Evolutionary conservation across 92 coral and sea anemone species (phyloP).

Genomic region (Porites rus): DNA sequence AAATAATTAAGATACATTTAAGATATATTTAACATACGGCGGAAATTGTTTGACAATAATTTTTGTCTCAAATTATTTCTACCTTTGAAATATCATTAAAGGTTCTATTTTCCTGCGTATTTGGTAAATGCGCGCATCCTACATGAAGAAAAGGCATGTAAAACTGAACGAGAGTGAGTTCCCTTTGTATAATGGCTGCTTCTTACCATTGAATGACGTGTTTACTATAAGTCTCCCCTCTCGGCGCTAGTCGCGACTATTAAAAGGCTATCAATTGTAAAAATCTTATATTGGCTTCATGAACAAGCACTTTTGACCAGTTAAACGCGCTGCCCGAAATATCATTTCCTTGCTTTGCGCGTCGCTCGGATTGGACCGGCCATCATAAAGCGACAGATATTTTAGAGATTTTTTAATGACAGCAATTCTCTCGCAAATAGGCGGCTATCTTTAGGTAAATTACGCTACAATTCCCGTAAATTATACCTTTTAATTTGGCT

Average conservation of each 20-base stretch:
- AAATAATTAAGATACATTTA: background rate
- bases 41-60: background rate
- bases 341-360: background rate
- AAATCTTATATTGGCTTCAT: background rate
- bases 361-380: background rate
- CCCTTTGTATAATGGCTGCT: background rate
- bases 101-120: too few species aligned
- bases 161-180: too few species aligned
- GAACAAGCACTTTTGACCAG: background rate
- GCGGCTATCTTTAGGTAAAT: too few species aligned
- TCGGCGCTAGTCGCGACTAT: constrained; percentile 20
- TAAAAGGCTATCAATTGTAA: constrained; percentile 23
- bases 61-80: background rate
- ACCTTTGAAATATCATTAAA: too few species aligned
- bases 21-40: background rate
- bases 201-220: background rate
- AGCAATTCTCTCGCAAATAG: too few species aligned
- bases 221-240: constrained; percentile 21
- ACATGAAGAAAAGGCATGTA: too few species aligned
- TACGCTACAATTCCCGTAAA: too few species aligned
- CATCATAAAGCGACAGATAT: too few species aligned
- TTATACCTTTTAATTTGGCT: too few species aligned
- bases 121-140: too few species aligned
- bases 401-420: too few species aligned
- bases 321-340: background rate